Evolutionary conservation across 2,113 vertebrate genomes (phyloP), one percentile per base, ranked within the genome.

Genomic region (Plestiodon gilberti): DNA sequence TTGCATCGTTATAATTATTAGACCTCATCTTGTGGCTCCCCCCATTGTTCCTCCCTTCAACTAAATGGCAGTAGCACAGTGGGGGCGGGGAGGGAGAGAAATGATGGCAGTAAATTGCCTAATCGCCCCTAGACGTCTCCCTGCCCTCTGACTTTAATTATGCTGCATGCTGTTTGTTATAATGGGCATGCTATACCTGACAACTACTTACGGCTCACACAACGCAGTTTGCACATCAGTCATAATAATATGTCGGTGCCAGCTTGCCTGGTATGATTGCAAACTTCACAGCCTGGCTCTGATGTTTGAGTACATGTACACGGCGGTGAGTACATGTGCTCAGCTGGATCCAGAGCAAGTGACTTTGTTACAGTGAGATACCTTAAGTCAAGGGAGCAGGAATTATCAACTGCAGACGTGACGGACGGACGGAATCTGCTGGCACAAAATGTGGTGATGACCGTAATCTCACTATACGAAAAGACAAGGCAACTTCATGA

Each of bases 121-220:
- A 13, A 65, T 81, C 94, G 62, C 79, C 17, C 90, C 92, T 93
- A 91, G 91, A 84, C 30, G 75, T 43, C 75, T 90, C 82, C 89
- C 17, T 92, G 83, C 88, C 83, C 85, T 92, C 93, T 91, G 88
- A 92, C 87, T 92, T 90, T 94, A 93, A 94, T 95, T 94, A 90
- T 62, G 85, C 89, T 61, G 82, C 86, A 84, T 82, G 89, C 90
- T 87, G 79, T 33, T 84, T 88, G 83, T 93, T 93, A 74, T 80
- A 93, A 84, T 9, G 43, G 75, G 30, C 67, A 38, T 85, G 80
- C 55, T 84, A 91, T 75, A 93, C 91, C 85, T 75, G 87, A 89
- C 89, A 94, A 62, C 82, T 80, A 67, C 78, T 91, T 81, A 88
- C 23, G 85, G 79, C 35, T 90, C 88, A 86, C 57, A 80, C 6